Conservation (phyloP, 2,888 invertebrate genomes). For the Drosophila rubida region DNA sequence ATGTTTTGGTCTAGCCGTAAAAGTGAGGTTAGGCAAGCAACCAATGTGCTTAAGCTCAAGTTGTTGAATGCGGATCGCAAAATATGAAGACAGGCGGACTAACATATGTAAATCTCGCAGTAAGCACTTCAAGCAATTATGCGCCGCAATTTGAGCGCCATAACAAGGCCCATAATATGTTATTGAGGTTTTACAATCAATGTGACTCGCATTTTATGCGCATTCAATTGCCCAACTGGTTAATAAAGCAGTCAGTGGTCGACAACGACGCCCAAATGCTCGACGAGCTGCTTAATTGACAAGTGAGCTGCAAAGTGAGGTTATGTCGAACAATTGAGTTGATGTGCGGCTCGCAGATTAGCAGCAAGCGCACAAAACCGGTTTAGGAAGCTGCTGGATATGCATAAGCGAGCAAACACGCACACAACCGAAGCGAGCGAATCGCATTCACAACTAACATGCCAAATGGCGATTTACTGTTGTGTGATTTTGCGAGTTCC, state of each 20-base stretch:
- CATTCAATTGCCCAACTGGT: no score
- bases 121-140: no score
- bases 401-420: not conserved
- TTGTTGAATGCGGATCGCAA: no score
- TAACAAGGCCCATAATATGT: no score
- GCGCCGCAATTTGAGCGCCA: no score
- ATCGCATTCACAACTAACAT: conserved; percentile 36
- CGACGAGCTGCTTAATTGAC: not conserved
- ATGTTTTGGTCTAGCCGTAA: no score
- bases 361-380: not conserved
- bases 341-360: not conserved
- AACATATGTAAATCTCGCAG: no score
- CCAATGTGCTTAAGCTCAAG: not conserved
- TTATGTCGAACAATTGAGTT: conserved; percentile 16
- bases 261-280: not conserved
- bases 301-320: conserved; percentile 7
- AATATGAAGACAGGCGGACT: no score
- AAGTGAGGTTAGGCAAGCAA: not conserved
- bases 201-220: no score
- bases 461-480: conserved; percentile 37
- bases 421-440: conserved; percentile 15
- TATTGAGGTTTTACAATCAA: not conserved
- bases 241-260: no score
- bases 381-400: conserved; percentile 6
- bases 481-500: conserved; percentile 25